Conservation (phyloP, 2,797 vertebrate genomes). For the Ispidina lecontei region DNA sequence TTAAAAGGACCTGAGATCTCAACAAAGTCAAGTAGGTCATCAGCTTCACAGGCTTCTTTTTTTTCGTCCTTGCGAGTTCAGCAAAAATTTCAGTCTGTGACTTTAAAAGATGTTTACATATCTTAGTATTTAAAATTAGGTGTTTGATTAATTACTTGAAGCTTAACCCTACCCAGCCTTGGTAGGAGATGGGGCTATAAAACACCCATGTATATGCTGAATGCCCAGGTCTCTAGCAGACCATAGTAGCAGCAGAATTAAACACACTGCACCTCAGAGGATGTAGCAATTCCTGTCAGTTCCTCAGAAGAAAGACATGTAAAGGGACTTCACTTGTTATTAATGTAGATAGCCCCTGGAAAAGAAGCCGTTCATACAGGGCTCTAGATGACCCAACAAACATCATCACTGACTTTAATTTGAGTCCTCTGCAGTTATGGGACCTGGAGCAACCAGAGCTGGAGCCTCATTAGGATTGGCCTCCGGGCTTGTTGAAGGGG, state of each 20-base stretch:
- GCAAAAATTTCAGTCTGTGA: background rate
- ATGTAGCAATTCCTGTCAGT: background rate
- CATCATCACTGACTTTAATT: background rate
- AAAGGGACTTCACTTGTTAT: background rate
- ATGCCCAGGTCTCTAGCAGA: accelerated
- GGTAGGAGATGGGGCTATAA: background rate
- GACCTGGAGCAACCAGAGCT: background rate
- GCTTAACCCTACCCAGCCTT: background rate
- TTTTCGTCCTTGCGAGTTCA: background rate
- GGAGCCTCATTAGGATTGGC: background rate
- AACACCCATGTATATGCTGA: background rate
- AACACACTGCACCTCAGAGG: background rate
- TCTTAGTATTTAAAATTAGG: background rate
- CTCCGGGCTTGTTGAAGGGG: background rate
- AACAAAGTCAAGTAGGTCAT: background rate
- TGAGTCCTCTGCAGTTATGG: background rate
- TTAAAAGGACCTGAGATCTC: background rate
- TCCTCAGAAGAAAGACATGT: background rate
- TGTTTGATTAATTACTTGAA: background rate
- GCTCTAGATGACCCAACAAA: background rate
- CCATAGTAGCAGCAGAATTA: background rate
- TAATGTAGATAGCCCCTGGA: background rate
- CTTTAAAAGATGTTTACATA: background rate
- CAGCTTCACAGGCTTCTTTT: background rate
- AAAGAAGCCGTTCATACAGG: background rate